Conservation (phyloP, 1,140 invertebrate genomes). For the Caerostris darwini region DNA sequence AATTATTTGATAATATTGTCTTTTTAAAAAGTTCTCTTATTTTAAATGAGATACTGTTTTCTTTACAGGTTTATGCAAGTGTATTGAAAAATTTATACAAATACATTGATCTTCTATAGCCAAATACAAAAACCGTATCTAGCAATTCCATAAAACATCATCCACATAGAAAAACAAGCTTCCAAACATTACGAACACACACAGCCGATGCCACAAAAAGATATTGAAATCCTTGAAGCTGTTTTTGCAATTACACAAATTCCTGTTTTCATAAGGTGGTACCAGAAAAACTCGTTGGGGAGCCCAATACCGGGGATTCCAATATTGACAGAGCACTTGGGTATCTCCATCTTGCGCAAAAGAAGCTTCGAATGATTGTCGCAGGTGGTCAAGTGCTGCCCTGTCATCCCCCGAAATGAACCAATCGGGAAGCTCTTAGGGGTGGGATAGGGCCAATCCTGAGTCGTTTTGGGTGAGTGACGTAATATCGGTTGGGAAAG, state of each 20-base stretch:
- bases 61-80: no score
- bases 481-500: constrained; percentile 52
- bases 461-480: constrained; percentile 40
- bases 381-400: constrained; percentile 56
- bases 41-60: no score
- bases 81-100: no score
- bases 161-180: not conserved
- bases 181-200: not conserved
- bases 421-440: constrained; percentile 48
- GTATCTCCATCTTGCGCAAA: constrained; percentile 19
- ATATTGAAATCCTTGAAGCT: constrained; percentile 41
- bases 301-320: not conserved
- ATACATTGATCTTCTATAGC: no score
- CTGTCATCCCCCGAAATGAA: constrained; percentile 36
- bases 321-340: constrained; percentile 70
- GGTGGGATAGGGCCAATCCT: constrained; percentile 25
- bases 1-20: no score
- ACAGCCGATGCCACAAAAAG: not conserved
- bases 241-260: constrained; percentile 69
- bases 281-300: constrained; percentile 39
- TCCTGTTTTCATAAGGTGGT: constrained; percentile 45
- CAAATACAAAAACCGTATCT: no score
- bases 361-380: constrained; percentile 34
- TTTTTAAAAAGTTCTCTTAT: no score
- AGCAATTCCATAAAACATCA: no score